Percentiles rank a stretch among this genome's conserved stretches.
Evolutionary conservation across 1,140 invertebrate genomes (phyloP).

Genomic region (Lethrus apterus): DNA sequence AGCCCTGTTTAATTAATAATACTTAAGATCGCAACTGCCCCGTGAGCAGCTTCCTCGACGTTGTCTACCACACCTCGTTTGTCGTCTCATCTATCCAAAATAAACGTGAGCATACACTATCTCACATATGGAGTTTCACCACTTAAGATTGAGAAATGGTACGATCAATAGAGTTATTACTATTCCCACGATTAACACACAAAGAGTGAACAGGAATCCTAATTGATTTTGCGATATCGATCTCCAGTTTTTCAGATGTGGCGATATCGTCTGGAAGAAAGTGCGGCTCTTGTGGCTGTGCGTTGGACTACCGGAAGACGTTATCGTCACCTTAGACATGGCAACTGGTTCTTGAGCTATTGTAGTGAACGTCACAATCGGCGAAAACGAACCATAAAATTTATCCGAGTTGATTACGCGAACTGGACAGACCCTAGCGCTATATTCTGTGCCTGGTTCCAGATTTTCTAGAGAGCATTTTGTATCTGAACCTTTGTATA

Average conservation of each 20-base stretch:
- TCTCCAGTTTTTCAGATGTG: slow-evolving; percentile 38
- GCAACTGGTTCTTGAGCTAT: slow-evolving; percentile 34
- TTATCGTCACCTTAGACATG: slow-evolving; percentile 25
- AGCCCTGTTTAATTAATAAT: slow-evolving; percentile 39
- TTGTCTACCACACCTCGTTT: too few relatives aligned
- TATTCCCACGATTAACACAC: slow-evolving; percentile 56
- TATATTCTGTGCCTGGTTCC: slow-evolving; percentile 62
- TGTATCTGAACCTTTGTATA: slow-evolving; percentile 62
- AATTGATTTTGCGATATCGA: slow-evolving; percentile 56
- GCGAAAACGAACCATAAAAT: slow-evolving; percentile 59
- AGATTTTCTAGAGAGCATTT: slow-evolving; percentile 58
- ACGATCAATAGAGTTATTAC: slow-evolving; percentile 47
- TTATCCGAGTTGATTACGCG: slow-evolving; percentile 50
- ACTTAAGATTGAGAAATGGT: slow-evolving; percentile 22
- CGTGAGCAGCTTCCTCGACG: too few relatives aligned
- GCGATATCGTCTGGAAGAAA: slow-evolving; percentile 28
- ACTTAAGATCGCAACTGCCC: slow-evolving; percentile 32
- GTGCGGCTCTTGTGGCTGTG: slow-evolving; percentile 22
- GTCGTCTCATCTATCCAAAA: slow-evolving; percentile 5
- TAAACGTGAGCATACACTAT: slow-evolving; percentile 22
- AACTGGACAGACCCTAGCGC: slow-evolving; percentile 64
- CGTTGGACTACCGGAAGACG: slow-evolving; percentile 23
- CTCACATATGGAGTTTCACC: slow-evolving; percentile 21
- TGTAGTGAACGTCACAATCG: slow-evolving; percentile 50
- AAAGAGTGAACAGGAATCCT: slow-evolving; percentile 54